These are phyloP conservation scores for Euplagia quadripunctaria DNA, from an alignment of 2,888 invertebrate species.

Conservation along the genomic window DNA sequence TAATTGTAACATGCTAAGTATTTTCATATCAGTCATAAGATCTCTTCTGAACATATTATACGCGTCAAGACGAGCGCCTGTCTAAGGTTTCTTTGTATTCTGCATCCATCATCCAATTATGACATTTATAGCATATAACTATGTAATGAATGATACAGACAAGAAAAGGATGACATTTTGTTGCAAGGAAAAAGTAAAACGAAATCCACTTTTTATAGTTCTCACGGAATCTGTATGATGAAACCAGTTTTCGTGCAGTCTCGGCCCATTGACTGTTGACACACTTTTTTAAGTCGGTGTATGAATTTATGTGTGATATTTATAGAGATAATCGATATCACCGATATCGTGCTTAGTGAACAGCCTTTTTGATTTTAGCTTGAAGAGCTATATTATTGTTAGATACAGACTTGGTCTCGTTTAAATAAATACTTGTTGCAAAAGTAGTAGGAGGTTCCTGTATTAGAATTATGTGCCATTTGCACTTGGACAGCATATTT, in stretches of 20 bases:
- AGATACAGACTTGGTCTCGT: neutral
- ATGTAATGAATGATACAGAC: conserved; percentile 24
- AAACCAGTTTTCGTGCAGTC: conserved; percentile 65
- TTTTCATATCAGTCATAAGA: neutral
- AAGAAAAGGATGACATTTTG: conserved; percentile 41
- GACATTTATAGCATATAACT: conserved; percentile 28
- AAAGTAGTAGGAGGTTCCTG: too few species aligned
- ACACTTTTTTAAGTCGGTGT: conserved; percentile 48
- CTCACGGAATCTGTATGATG: conserved; percentile 50
- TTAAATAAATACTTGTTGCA: too few species aligned
- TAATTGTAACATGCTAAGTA: neutral
- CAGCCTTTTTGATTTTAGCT: neutral
- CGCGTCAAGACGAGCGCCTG: neutral
- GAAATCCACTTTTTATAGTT: conserved; percentile 39
- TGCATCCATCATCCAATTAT: conserved; percentile 35
- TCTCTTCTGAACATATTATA: neutral
- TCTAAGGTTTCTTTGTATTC: conserved; percentile 32
- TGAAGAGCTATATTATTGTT: neutral
- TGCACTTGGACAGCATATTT: too few species aligned
- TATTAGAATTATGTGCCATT: too few species aligned
- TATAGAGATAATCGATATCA: conserved; percentile 28
- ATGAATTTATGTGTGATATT: conserved; percentile 35
- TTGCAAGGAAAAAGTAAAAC: conserved; percentile 35
- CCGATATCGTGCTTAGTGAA: conserved; percentile 17
- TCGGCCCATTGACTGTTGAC: conserved; percentile 60